Conservation (phyloP, 2,113 vertebrate species). For the Nothocercus julius region DNA sequence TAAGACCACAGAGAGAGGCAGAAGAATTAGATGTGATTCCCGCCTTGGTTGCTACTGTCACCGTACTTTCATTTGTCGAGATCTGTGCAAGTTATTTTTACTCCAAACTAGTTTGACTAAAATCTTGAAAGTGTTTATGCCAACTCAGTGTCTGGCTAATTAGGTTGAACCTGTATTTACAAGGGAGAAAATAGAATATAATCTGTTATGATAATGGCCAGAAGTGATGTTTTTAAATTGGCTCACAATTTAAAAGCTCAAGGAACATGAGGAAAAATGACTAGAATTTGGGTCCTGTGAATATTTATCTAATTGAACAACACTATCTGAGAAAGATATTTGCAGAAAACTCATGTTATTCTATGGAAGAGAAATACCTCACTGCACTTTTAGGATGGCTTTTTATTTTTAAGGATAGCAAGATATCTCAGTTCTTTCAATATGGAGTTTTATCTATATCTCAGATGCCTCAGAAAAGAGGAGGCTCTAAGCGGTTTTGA, state of each 20-base stretch:
- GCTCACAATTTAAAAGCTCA: neutral
- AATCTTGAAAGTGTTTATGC: neutral
- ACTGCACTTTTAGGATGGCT: neutral
- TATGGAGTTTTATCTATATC: neutral
- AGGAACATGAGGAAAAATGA: neutral
- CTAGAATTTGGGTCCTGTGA: neutral
- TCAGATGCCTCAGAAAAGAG: neutral
- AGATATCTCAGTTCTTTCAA: neutral
- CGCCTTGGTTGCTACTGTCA: constrained; percentile 39
- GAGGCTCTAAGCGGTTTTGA: neutral
- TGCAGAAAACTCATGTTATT: neutral
- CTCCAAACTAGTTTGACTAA: neutral
- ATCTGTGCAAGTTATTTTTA: neutral
- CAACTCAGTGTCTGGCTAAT: neutral
- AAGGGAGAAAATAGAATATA: neutral
- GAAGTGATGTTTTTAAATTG: neutral
- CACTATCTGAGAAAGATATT: neutral
- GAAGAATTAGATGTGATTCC: constrained; percentile 66
- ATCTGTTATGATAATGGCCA: neutral
- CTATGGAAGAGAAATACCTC: too few species aligned
- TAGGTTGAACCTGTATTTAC: neutral
- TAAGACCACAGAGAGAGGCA: constrained; percentile 52
- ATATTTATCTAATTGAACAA: neutral
- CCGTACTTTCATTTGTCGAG: constrained; percentile 28
- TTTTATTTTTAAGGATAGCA: too few species aligned